Conservation (phyloP, 2,113 vertebrate species). For the Geococcyx californianus region DNA sequence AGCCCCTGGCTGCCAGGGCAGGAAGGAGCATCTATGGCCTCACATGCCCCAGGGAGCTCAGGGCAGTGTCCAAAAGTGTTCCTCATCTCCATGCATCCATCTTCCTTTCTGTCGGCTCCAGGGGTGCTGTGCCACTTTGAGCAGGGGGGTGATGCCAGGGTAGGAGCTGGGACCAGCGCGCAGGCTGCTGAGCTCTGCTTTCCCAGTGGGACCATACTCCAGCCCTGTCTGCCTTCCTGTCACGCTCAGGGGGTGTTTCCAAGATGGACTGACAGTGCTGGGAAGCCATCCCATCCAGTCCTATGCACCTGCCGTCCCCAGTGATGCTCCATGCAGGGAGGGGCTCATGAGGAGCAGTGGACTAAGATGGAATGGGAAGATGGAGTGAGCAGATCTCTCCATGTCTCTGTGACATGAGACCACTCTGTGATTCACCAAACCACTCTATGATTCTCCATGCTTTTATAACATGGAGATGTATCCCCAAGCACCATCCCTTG, state of each 20-base stretch:
- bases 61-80: background rate
- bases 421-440: no score
- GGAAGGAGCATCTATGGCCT: background rate
- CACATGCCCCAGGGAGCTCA: rapidly evolving
- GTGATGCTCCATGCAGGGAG: background rate
- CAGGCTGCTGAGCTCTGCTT: background rate
- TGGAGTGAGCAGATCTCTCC: background rate
- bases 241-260: rapidly evolving
- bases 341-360: background rate
- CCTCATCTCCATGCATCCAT: rapidly evolving
- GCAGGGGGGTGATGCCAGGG: background rate
- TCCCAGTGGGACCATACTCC: background rate
- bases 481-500: background rate
- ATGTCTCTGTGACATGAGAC: background rate
- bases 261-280: rapidly evolving
- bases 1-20: background rate
- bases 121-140: background rate
- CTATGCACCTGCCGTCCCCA: rapidly evolving
- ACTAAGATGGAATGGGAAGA: background rate
- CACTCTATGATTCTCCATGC: background rate
- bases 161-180: background rate
- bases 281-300: rapidly evolving
- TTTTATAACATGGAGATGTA: rapidly evolving
- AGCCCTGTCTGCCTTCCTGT: background rate
- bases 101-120: background rate